These are phyloP conservation scores for Limanda limanda DNA, from an alignment of 2,113 vertebrate genomes.

Conservation along the genomic window DNA sequence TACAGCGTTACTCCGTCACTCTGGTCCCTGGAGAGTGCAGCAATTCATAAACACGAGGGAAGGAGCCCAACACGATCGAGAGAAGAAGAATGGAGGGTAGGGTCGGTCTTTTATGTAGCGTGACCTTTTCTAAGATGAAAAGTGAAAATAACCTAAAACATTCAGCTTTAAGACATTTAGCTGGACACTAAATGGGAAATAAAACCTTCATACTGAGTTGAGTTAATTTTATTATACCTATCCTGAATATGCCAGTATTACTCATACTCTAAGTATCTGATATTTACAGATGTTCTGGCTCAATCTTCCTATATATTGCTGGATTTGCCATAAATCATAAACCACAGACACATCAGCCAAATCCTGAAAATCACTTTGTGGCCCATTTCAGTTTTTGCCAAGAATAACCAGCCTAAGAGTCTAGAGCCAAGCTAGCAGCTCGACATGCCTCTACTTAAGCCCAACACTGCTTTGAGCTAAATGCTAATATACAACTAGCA, in stretches of 20 bases:
- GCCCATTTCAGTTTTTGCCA: background rate
- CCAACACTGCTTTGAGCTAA: background rate
- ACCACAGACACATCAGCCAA: background rate
- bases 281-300: background rate
- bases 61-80: background rate
- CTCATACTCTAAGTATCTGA: background rate
- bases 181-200: background rate
- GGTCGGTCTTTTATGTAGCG: background rate
- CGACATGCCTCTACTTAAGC: background rate
- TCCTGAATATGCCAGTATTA: background rate
- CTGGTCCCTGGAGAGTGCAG: constrained; percentile 8
- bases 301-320: no score
- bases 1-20: background rate
- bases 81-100: background rate
- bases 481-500: no score
- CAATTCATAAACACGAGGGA: constrained; percentile 20
- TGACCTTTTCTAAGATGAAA: background rate
- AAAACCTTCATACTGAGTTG: background rate
- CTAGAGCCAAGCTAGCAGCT: background rate
- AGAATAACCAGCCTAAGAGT: background rate
- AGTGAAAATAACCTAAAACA: background rate
- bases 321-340: no score
- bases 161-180: background rate
- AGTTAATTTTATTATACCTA: background rate
- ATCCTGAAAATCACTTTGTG: background rate